Percentiles rank a stretch among this genome's conserved stretches.
Evolutionary conservation across 2,797 vertebrate species (phyloP).

Genomic region (Oreonectes daqikongensis): DNA sequence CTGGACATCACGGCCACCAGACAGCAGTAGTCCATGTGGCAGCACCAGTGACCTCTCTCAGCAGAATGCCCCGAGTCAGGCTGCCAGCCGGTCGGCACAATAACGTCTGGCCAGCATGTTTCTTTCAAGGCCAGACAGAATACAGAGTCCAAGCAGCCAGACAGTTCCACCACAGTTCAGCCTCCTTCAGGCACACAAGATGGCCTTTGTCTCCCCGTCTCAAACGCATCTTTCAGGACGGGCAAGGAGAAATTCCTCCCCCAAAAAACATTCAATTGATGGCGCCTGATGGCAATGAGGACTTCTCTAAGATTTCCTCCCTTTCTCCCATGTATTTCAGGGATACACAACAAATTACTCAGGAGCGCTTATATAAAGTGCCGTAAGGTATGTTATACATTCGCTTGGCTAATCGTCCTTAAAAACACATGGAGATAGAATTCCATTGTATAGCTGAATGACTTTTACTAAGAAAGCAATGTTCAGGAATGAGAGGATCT

Average conservation of each 20-base stretch:
- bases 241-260: slow-evolving; percentile 48
- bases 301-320: slow-evolving; percentile 46
- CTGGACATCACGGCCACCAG: slow-evolving; percentile 35
- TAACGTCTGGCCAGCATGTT: slow-evolving; percentile 56
- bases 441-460: slow-evolving; percentile 42
- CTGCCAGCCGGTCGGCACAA: slow-evolving; percentile 52
- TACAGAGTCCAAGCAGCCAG: slow-evolving; percentile 48
- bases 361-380: slow-evolving; percentile 28
- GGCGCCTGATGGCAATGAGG: slow-evolving; percentile 59
- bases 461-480: slow-evolving; percentile 12
- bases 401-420: slow-evolving; percentile 7
- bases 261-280: slow-evolving; percentile 58
- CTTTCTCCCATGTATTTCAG: slow-evolving; percentile 1
- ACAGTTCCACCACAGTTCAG: slow-evolving; percentile 59
- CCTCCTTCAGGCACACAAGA: slow-evolving; percentile 58
- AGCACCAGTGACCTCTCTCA: slow-evolving; percentile 55
- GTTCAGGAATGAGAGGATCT: slow-evolving; percentile 24
- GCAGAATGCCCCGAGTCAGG: slow-evolving; percentile 54
- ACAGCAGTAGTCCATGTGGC: slow-evolving; percentile 40
- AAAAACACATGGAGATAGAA: slow-evolving; percentile 21
- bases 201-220: slow-evolving; percentile 59
- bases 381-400: slow-evolving; percentile 25
- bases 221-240: slow-evolving; percentile 60
- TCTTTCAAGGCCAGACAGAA: slow-evolving; percentile 57
- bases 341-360: slow-evolving; percentile 36